A percentile compares a stretch with the other conserved stretches of the same genome.
These are phyloP conservation scores for Clytia hemisphaerica DNA, from an alignment of 30 jellyfish, hydroid and myxozoan species.

Conservation along the genomic window DNA sequence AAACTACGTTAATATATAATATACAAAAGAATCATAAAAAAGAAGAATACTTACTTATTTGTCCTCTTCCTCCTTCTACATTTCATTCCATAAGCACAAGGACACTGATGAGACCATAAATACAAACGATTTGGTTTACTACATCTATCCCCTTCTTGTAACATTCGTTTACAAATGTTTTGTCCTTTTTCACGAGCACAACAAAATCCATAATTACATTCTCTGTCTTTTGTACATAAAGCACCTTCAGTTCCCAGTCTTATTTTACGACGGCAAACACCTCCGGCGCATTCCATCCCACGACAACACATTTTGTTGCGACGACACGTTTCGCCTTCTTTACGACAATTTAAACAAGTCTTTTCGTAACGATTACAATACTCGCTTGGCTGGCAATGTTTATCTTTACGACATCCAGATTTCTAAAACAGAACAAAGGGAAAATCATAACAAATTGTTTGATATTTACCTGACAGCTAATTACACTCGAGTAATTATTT, in stretches of 20 bases:
- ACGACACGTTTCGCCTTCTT: slow-evolving; percentile 70
- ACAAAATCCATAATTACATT: slow-evolving; percentile 85
- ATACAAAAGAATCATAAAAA: no score
- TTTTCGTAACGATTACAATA: slow-evolving; percentile 61
- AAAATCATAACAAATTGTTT: no score
- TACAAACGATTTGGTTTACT: slow-evolving; percentile 16
- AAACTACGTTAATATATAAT: no score
- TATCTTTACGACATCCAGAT: slow-evolving; percentile 63
- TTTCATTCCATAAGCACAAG: slow-evolving; percentile 65
- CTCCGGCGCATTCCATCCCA: slow-evolving; percentile 82
- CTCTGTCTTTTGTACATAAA: slow-evolving; percentile 63
- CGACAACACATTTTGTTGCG: slow-evolving; percentile 91
- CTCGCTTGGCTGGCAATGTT: slow-evolving; percentile 65
- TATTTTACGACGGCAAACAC: slow-evolving; percentile 50
- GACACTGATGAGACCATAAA: slow-evolving; percentile 46
- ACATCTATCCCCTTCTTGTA: slow-evolving; percentile 73
- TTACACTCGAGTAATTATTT: no score
- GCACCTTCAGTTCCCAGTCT: slow-evolving; percentile 58
- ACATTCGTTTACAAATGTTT: slow-evolving; percentile 47
- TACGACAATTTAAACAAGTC: slow-evolving; percentile 69
- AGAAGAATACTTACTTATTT: no score
- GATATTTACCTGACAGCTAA: no score
- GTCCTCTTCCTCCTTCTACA: no score
- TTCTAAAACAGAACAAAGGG: slow-evolving; percentile 46
- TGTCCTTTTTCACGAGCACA: slow-evolving; percentile 76